Base-by-base conservation (phyloP, 2,888 invertebrate species). In the Aphodius granarius region DNA sequence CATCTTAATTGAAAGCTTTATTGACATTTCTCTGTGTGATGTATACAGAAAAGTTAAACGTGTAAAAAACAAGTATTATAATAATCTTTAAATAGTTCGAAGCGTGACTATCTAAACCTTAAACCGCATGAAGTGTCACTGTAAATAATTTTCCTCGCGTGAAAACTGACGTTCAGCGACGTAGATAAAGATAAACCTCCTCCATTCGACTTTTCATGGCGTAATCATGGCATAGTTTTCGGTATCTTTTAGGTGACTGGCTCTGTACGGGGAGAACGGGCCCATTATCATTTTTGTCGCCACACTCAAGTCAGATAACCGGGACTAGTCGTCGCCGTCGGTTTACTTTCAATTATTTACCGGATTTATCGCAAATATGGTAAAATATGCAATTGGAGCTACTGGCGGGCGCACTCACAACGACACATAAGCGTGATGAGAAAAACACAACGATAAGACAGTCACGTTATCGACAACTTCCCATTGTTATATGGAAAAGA, bases 341-440 rank as follows among this genome's bases (percentile, higher is more conserved):
- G 3, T 6, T 15, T 19, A n/a, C 43, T 62, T 72, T 72, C 43
- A 72, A 72, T 72, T 43, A 43, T 72, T 76, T 66, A 65, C 73
- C 68, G 68, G 65, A 73, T 73, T 76, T 76, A 76, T 76, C 73
- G 73, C 71, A 65, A 73, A 64, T 70, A 73, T 64, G 73, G 62
- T 73, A 76, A 76, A 76, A 73, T 76, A 76, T 73, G 72, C 71
- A 76, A 73, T 71, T 73, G 71, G 73, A 66, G 43, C 43, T 43
- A 68, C 72, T 72, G 75, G 72, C 75, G 75, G 72, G 17, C 73
- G 43, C 43, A 6, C 6, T 6, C 43, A 43, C 43, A 13, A 43
- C 43, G 43, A 13, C 43, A 3, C 43, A 43, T 3, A 43, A 43
- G 43, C 43, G 43, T 43, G 71, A 73, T 73, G 73, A 76, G 76